Base-by-base conservation (phyloP, 37 sponge, comb jelly and placozoan species). In the Halisarca cf. caerulea region DNA sequence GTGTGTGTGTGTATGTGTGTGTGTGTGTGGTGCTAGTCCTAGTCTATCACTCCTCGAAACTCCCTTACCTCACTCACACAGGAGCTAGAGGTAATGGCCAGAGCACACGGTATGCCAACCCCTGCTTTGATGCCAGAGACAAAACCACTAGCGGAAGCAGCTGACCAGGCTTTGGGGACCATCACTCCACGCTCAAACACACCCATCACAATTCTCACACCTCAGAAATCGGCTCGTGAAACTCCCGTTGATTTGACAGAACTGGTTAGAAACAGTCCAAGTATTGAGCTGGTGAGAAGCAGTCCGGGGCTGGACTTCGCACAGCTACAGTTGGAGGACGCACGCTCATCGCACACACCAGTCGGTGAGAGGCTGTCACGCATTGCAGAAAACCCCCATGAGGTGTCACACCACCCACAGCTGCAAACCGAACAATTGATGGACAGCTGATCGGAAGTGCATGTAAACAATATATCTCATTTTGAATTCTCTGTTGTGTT, bases 61-160 rank as follows among this genome's bases (percentile, higher is more conserved):
- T 47, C 11, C 51, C 11, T 11, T 32, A 36, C 3, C 7, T 38
- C 44, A 2, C 20, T 27, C 42, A 18, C 62, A 45, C 61, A 94
- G 93, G 95, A 95, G 47, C 58, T 95, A 30, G 95, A 95, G 68
- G 59, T 95, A 69, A 90, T 88, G 18, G 95, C 95, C 0, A 78
- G 92, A 36, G 92, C 91, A 20, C 95, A 95, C 39, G 90, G 90
- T 32, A 86, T 92, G 25, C 80, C 93, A 42, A 95, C 95, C 20
- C 92, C 90, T n/a, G 86, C 95, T 23, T 83, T 92, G 32, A 95
- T 36, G 38, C 88, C 92, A 0, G 95, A 91, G 64, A 95, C 95
- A 6, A 87, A 89, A 24, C 53, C 88, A 39, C 66, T 94, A 25
- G 94, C 94, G 4, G 91, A 88, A 43, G 86, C 88, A 15, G 94